phyloP scores from a whole-genome alignment of 2,797 vertebrate species.

The Betta splendens region DNA sequence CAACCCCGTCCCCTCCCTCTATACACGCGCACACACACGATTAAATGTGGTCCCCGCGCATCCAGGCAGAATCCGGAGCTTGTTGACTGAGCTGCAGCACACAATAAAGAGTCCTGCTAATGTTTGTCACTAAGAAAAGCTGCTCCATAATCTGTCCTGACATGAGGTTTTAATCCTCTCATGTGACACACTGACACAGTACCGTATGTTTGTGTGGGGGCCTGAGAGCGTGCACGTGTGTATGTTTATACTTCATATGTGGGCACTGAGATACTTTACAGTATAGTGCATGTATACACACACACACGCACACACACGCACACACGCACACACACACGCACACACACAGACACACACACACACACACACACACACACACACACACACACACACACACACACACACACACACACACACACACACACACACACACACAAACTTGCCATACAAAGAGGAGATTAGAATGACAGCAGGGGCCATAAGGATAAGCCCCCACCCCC shows the following conservation, averaged over 20 bases:
- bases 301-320: neutral
- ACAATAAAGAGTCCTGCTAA: conserved; percentile 6
- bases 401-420: neutral
- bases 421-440: conserved; percentile 2
- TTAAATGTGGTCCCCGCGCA: conserved; percentile 17
- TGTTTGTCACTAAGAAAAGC: conserved; percentile 20
- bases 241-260: neutral
- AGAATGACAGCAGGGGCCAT: conserved; percentile 48
- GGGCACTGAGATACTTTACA: neutral
- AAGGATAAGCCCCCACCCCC: conserved; percentile 46
- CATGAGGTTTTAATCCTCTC: conserved; percentile 56
- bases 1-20: neutral
- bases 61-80: neutral
- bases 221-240: neutral
- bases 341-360: neutral
- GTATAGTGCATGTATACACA: neutral
- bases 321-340: conserved; percentile 1
- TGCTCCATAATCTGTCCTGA: conserved; percentile 36
- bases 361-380: neutral
- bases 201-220: conserved; percentile 30
- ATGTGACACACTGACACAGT: conserved; percentile 63
- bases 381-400: conserved; percentile 4
- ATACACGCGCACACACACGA: conserved; percentile 2
- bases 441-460: conserved; percentile 44
- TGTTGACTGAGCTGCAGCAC: conserved; percentile 3